Evolutionary conservation across 2,888 invertebrate species (phyloP).

Genomic region (Coremacera marginata): DNA sequence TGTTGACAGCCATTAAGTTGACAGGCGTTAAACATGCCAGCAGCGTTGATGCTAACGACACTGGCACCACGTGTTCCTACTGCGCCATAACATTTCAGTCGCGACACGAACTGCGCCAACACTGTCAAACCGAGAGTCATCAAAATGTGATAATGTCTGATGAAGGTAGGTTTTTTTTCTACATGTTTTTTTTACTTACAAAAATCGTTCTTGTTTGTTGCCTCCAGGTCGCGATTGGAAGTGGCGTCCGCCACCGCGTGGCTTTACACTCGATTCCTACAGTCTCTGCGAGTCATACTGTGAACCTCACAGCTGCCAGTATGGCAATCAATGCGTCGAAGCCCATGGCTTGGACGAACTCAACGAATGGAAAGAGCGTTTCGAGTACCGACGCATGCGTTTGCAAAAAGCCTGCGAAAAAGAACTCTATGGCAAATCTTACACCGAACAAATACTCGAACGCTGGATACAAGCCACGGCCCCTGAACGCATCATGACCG

Average conservation of each 20-base stretch:
- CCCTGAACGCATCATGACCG: slow-evolving; percentile 75
- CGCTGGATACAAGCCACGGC: slow-evolving; percentile 75
- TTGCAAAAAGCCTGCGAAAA: slow-evolving; percentile 76
- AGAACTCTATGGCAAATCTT: slow-evolving; percentile 75
- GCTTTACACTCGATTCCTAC: slow-evolving; percentile 76
- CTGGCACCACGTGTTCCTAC: slow-evolving; percentile 71
- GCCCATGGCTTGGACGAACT: slow-evolving; percentile 81
- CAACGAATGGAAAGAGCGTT: slow-evolving; percentile 80
- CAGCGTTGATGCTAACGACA: slow-evolving; percentile 48
- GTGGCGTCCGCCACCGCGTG: slow-evolving; percentile 78
- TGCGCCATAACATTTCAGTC: slow-evolving; percentile 73
- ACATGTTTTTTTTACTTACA: not conserved
- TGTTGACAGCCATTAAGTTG: slow-evolving; percentile 63
- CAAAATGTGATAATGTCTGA: slow-evolving; percentile 78
- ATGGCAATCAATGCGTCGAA: slow-evolving; percentile 80
- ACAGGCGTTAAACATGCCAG: slow-evolving; percentile 55
- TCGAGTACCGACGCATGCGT: slow-evolving; percentile 76
- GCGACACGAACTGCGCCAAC: slow-evolving; percentile 72
- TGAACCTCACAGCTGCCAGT: slow-evolving; percentile 74
- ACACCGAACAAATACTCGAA: slow-evolving; percentile 76
- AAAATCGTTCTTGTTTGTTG: not conserved
- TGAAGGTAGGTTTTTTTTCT: slow-evolving; percentile 69
- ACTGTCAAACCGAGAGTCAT: slow-evolving; percentile 76
- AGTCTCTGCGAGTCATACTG: slow-evolving; percentile 74
- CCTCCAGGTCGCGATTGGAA: slow-evolving; percentile 74